Percentiles rank a stretch among this genome's conserved stretches.
Conservation (phyloP, 2,888 invertebrate species). For the Tachina grossa region DNA sequence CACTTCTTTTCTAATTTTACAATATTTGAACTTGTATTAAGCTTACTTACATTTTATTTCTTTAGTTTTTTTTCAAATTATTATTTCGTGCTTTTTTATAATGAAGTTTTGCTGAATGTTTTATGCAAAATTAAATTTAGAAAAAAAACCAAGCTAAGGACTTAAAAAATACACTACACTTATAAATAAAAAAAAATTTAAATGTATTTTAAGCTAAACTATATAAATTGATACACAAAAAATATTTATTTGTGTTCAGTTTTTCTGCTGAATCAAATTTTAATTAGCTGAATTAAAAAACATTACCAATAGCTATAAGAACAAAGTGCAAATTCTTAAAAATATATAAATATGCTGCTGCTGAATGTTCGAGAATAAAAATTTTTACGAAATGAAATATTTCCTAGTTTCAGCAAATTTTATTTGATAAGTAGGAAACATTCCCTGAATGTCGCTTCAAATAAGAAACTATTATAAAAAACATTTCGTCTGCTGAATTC, state of each 20-base stretch:
- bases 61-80: constrained; percentile 8
- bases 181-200: neutral
- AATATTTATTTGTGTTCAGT: neutral
- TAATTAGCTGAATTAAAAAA: neutral
- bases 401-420: no score
- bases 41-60: neutral
- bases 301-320: no score
- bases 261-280: neutral
- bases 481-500: no score
- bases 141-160: neutral
- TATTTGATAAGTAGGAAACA: no score
- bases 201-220: no score
- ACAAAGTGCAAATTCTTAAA: no score
- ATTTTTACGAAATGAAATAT: no score
- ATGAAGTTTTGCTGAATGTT: constrained; percentile 26
- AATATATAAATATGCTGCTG: no score
- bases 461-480: no score
- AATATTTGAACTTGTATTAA: constrained; percentile 15
- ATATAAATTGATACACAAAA: neutral
- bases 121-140: constrained; percentile 39
- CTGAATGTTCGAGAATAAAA: no score
- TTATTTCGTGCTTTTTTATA: constrained; percentile 5
- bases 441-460: no score
- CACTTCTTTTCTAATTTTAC: constrained; percentile 63
- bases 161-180: constrained; percentile 15